Percentiles rank a stretch among this genome's conserved stretches.
Evolutionary conservation across 2,888 invertebrate species (phyloP).

Genomic region (Rhamphomyia laevipes): DNA sequence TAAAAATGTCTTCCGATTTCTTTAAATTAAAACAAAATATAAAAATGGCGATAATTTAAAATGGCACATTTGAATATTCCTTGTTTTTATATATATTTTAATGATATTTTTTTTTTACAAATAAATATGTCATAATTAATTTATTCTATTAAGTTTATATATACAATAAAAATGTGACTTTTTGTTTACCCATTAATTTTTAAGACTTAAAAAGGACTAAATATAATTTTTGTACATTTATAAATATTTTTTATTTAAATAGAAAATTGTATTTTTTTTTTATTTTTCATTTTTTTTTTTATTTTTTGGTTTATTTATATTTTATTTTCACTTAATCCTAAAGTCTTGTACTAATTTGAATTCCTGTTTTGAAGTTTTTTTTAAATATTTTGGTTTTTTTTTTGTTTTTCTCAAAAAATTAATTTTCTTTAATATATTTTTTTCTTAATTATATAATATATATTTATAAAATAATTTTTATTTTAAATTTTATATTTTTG

Average conservation of each 20-base stretch:
- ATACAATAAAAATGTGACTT: too few relatives aligned
- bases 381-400: background rate
- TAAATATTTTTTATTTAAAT: background rate
- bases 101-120: too few relatives aligned
- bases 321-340: background rate
- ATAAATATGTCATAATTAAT: too few relatives aligned
- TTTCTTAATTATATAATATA: background rate
- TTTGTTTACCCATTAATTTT: too few relatives aligned
- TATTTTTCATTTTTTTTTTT: background rate
- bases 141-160: too few relatives aligned
- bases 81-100: too few relatives aligned
- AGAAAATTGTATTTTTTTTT: background rate
- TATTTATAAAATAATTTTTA: background rate
- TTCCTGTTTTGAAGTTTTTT: background rate
- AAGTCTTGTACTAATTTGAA: constrained; percentile 1
- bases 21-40: too few relatives aligned
- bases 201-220: too few relatives aligned
- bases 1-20: too few relatives aligned
- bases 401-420: background rate
- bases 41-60: too few relatives aligned
- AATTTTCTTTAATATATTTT: background rate
- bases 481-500: background rate
- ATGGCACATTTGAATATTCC: too few relatives aligned
- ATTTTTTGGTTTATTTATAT: background rate
- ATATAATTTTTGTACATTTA: too few relatives aligned